Evolutionary conservation across 2,888 invertebrate genomes (phyloP), one percentile per base, ranked within the genome.

Genomic region (Drosophila kanekoi): DNA sequence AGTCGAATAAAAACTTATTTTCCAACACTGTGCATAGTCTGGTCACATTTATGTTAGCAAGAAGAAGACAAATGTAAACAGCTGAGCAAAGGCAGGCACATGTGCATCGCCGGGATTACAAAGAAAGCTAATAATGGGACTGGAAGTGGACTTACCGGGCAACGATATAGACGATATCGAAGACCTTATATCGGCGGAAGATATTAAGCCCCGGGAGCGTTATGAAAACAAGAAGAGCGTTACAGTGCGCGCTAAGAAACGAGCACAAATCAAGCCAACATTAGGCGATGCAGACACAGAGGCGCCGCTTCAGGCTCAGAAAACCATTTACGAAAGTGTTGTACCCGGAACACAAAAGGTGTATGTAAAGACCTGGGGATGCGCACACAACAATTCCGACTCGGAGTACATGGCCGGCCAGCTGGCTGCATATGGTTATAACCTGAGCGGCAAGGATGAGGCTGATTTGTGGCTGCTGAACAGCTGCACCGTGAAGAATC

Each of bases 361-460:
- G 47, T 98, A 95, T 86, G 94, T 98, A 1, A 98, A 98, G 93
- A 99, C 98, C 62, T 99, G 98, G 99, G 99, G 99, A 4, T 99
- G 99, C 92, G 96, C 98, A 0, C 99, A 99, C 93, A 99, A 99
- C 92, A 98, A 95, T 91, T 98, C 98, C 0, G 99, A 99, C 92
- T 97, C 98, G 1, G 99, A 99, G 93, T 99, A 99, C 91, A 99
- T 99, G 99, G 98, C 98, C 0, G 99, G 99, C 0, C 95, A 98
- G 81, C 93, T 99, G 62, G 96, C 97, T 0, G 94, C 96, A 0
- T 97, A 96, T 87, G 99, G 98, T 0, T 99, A 98, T 91, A 94
- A 94, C 59, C 93, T 98, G 48, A 97, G 96, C 45, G 95, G 96
- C 67, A 97, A 97, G 92, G 93, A 94, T 49, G 93, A 94, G 11